A percentile compares a stretch with the other conserved stretches of the same genome.
These are phyloP conservation scores for Gymnosoma rotundatum DNA, from an alignment of 2,888 invertebrate genomes.

Conservation along the genomic window DNA sequence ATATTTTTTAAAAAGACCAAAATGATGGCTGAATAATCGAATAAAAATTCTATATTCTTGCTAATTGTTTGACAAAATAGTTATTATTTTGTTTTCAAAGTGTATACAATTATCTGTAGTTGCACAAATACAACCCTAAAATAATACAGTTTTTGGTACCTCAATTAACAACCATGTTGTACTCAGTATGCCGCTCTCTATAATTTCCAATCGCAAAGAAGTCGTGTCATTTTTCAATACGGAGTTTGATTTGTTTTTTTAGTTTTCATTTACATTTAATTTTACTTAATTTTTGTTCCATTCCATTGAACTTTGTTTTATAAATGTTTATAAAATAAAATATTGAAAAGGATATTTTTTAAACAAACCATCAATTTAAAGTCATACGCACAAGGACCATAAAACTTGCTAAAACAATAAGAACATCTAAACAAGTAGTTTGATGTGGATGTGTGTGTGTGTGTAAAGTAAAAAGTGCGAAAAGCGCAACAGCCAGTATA, in stretches of 20 bases:
- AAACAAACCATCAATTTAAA: neutral
- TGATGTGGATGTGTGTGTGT: slow-evolving; percentile 47
- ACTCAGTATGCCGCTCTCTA: slow-evolving; percentile 38
- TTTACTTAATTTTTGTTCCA: slow-evolving; percentile 63
- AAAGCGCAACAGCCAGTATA: slow-evolving; percentile 62
- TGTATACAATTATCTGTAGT: no score
- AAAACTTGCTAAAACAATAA: slow-evolving; percentile 56
- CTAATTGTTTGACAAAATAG: no score
- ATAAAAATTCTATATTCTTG: no score
- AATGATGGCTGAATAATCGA: no score
- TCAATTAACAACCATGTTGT: slow-evolving; percentile 5
- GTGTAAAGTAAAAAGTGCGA: slow-evolving; percentile 59
- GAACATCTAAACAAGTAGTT: slow-evolving; percentile 60
- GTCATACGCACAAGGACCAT: slow-evolving; percentile 36
- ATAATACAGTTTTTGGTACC: neutral
- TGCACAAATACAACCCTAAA: slow-evolving; percentile 25
- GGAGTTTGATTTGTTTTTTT: slow-evolving; percentile 61
- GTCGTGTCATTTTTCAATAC: slow-evolving; percentile 64
- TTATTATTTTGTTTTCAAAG: no score
- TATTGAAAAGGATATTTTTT: slow-evolving; percentile 23
- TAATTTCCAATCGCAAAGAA: slow-evolving; percentile 51
- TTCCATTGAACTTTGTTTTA: slow-evolving; percentile 56
- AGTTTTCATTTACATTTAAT: slow-evolving; percentile 65
- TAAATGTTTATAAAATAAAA: slow-evolving; percentile 21
- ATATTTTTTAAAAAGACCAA: no score